A percentile compares a stretch with the other conserved stretches of the same genome.
Conservation (phyloP, 2,888 invertebrate genomes). For the Heteropelma amictum region DNA sequence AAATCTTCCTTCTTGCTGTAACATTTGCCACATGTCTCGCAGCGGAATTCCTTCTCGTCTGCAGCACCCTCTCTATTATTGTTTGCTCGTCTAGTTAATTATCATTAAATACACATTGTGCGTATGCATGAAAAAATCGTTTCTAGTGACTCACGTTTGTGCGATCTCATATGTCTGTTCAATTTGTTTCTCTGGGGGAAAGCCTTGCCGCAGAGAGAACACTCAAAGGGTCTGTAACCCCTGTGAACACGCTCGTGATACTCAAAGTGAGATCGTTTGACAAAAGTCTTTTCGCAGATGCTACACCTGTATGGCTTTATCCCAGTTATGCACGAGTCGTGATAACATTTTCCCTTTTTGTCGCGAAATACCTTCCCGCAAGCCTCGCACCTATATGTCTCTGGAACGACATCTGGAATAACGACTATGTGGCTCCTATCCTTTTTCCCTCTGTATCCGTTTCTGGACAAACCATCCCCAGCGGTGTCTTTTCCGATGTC, state of each 20-base stretch:
- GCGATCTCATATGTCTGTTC: slow-evolving; percentile 82
- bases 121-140: too few species aligned
- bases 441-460: slow-evolving; percentile 40
- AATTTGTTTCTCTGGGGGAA: slow-evolving; percentile 86
- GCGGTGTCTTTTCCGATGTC: not conserved
- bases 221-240: slow-evolving; percentile 81
- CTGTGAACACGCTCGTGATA: slow-evolving; percentile 86
- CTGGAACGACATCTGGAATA: slow-evolving; percentile 78
- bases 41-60: slow-evolving; percentile 81
- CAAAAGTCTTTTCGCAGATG: slow-evolving; percentile 80
- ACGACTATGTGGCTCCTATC: slow-evolving; percentile 70
- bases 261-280: slow-evolving; percentile 85
- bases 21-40: slow-evolving; percentile 81
- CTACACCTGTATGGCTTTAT: slow-evolving; percentile 79
- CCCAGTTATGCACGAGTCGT: slow-evolving; percentile 73
- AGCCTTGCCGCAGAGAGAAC: slow-evolving; percentile 83
- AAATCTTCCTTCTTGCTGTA: slow-evolving; percentile 82
- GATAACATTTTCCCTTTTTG: slow-evolving; percentile 76
- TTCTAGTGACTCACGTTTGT: slow-evolving; percentile 70
- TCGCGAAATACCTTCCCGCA: slow-evolving; percentile 85
- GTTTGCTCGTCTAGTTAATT: slow-evolving; percentile 6
- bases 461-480: not conserved
- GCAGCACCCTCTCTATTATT: slow-evolving; percentile 30
- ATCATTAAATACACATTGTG: not conserved
- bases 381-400: slow-evolving; percentile 82